Evolutionary conservation across 2,113 vertebrate species (phyloP).

Genomic region (Tupaia tana): DNA sequence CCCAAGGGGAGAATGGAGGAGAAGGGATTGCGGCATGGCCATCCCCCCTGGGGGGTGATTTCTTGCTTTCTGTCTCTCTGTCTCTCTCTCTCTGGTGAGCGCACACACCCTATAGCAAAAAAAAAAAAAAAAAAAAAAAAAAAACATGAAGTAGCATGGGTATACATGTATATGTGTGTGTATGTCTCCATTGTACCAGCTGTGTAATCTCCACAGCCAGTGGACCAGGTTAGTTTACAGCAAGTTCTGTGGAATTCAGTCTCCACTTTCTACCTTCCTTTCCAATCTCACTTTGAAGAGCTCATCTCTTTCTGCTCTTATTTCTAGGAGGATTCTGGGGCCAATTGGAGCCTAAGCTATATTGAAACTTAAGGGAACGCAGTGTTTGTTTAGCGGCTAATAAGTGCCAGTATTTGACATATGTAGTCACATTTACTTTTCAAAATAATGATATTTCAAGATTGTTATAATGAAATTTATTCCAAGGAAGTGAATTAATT

Average conservation of each 20-base stretch:
- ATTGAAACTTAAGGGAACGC: background rate
- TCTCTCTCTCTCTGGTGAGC: too few species aligned
- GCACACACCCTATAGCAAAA: too few species aligned
- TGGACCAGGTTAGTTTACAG: background rate
- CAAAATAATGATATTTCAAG: background rate
- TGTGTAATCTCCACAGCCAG: background rate
- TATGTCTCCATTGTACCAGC: background rate
- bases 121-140: too few species aligned
- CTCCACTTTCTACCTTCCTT: background rate
- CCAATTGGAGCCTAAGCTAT: background rate
- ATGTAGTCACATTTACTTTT: background rate
- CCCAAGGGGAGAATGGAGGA: too few species aligned
- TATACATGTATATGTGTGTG: background rate
- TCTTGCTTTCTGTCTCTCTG: too few species aligned
- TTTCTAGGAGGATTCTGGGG: background rate
- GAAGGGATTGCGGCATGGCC: too few species aligned
- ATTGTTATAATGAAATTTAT: background rate
- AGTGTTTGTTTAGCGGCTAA: background rate
- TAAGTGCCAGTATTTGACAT: slow-evolving; percentile 18
- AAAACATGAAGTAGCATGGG: background rate
- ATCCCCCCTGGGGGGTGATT: too few species aligned
- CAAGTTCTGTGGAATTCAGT: background rate
- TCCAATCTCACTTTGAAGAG: background rate
- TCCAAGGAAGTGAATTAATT: background rate
- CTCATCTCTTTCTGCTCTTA: background rate